Conservation (phyloP, 1,140 invertebrate species). For the Notospermus geniculatus region DNA sequence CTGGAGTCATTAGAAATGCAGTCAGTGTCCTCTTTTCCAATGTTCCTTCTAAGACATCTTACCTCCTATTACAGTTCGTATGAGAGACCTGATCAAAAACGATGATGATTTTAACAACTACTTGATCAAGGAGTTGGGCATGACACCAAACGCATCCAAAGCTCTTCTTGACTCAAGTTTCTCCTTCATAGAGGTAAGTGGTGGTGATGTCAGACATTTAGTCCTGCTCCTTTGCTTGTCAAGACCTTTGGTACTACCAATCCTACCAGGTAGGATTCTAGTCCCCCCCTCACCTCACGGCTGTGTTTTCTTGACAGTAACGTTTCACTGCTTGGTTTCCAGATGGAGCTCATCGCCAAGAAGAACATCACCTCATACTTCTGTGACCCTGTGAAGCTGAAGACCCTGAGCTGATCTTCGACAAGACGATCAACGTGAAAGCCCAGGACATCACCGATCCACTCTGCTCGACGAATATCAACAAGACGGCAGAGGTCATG, state of each 20-base stretch:
- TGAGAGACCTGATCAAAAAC: slow-evolving; percentile 36
- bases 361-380: slow-evolving; percentile 3
- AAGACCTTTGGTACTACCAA: too few species aligned
- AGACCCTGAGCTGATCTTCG: slow-evolving; percentile 6
- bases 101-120: slow-evolving; percentile 23
- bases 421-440: slow-evolving; percentile 8
- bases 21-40: too few species aligned
- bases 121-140: slow-evolving; percentile 27
- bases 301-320: too few species aligned
- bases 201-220: background rate
- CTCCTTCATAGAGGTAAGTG: slow-evolving; percentile 29
- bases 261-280: too few species aligned
- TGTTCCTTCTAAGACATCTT: background rate
- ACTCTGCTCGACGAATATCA: slow-evolving; percentile 25
- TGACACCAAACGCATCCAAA: slow-evolving; percentile 25
- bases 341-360: slow-evolving; percentile 2
- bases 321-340: background rate
- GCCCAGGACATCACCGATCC: slow-evolving; percentile 19
- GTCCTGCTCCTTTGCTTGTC: background rate
- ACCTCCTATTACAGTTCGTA: slow-evolving; percentile 29
- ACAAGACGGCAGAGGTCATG: slow-evolving; percentile 18
- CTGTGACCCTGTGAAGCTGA: slow-evolving; percentile 6
- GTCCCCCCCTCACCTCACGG: too few species aligned
- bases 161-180: slow-evolving; percentile 32
- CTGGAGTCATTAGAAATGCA: background rate